phyloP scores from a whole-genome alignment of 2,797 vertebrate genomes.

The Pantherophis alleghaniensis region DNA sequence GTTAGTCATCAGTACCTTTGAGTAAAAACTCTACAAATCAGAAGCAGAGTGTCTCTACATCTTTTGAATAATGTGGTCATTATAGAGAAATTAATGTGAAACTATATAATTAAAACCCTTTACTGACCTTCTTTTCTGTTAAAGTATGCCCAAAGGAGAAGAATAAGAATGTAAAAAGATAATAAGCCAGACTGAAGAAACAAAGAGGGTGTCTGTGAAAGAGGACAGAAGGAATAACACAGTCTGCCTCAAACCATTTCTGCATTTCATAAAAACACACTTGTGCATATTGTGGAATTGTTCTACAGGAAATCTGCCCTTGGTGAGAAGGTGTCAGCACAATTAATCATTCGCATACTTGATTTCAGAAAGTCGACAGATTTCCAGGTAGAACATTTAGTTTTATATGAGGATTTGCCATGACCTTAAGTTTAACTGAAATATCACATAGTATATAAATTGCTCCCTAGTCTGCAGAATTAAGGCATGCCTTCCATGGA shows the following conservation, averaged over 20 bases:
- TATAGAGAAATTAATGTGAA: conserved; percentile 52
- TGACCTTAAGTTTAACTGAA: conserved; percentile 7
- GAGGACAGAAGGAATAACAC: conserved; percentile 29
- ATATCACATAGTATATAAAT: conserved; percentile 19
- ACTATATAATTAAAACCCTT: conserved; percentile 57
- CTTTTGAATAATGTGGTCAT: conserved; percentile 44
- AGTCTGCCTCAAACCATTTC: conserved; percentile 30
- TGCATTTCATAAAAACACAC: conserved; percentile 21
- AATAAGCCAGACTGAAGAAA: conserved; percentile 53
- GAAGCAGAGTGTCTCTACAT: not conserved
- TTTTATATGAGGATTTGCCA: conserved; percentile 11
- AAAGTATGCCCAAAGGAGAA: conserved; percentile 57
- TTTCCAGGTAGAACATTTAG: not conserved
- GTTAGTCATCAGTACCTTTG: conserved; percentile 19
- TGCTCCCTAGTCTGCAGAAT: conserved; percentile 37
- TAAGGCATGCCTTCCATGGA: conserved; percentile 42
- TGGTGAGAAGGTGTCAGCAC: conserved; percentile 54
- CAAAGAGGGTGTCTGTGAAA: conserved; percentile 66
- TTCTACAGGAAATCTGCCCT: conserved; percentile 20
- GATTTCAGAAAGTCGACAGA: not conserved
- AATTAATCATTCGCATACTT: conserved; percentile 44
- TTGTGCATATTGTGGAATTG: conserved; percentile 13
- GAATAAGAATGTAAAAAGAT: conserved; percentile 54
- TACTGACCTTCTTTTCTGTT: conserved; percentile 58
- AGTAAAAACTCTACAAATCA: conserved; percentile 12